Evolutionary conservation across 2,113 vertebrate genomes (phyloP).

Genomic region (Hippocampus comes): DNA sequence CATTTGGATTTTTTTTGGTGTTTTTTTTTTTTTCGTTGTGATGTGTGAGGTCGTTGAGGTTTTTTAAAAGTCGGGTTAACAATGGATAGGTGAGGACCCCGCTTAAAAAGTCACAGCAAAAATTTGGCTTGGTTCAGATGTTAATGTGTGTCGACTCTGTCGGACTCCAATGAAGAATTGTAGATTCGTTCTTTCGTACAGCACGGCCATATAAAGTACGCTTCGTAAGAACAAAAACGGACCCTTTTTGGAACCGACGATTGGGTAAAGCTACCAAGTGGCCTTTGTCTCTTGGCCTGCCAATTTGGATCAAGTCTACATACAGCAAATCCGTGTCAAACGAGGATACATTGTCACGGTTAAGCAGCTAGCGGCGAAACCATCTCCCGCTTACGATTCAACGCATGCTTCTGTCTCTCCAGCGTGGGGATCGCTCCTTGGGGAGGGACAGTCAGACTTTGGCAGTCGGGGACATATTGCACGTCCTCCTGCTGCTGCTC

Average conservation of each 20-base stretch:
- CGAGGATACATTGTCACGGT: slow-evolving; percentile 43
- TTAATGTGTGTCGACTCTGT: too few relatives aligned
- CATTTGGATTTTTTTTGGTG: background rate
- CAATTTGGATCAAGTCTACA: slow-evolving; percentile 28
- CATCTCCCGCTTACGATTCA: slow-evolving; percentile 54
- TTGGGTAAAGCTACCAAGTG: background rate
- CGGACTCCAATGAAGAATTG: too few relatives aligned
- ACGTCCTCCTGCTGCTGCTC: slow-evolving; percentile 40
- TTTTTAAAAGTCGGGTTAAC: too few relatives aligned
- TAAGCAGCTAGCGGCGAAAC: slow-evolving; percentile 23
- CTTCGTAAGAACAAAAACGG: background rate
- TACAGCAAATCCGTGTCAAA: slow-evolving; percentile 49
- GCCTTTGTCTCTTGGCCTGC: too few relatives aligned
- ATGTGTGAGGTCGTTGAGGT: background rate
- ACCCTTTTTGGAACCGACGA: background rate
- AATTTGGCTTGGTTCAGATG: background rate
- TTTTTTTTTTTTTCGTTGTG: background rate
- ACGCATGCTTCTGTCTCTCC: slow-evolving; percentile 21
- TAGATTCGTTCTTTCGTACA: too few relatives aligned
- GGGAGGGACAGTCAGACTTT: slow-evolving; percentile 17
- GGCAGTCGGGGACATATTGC: slow-evolving; percentile 49
- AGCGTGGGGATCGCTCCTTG: slow-evolving; percentile 15
- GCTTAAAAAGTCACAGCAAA: slow-evolving; percentile 14
- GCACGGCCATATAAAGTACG: background rate
- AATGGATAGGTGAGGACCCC: too few relatives aligned